These are phyloP conservation scores for Pentamera pediparva DNA, from an alignment of 53 echinoderm and acorn worm genomes.

Conservation along the genomic window DNA sequence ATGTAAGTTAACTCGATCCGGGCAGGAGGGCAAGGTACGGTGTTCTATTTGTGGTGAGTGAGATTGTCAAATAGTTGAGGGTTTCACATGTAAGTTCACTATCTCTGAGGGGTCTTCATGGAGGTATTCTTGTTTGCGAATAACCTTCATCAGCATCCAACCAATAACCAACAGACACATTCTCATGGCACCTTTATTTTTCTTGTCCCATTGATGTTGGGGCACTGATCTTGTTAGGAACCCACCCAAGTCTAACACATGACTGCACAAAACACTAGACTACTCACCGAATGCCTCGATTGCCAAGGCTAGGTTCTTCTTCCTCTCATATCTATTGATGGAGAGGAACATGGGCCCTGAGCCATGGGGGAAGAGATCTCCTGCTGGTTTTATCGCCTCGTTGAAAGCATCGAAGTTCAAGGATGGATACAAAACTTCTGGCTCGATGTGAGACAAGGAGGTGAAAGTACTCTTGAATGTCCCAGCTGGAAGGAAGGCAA, in stretches of 20 bases:
- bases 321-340: conserved; percentile 94
- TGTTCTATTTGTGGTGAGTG: too few relatives aligned
- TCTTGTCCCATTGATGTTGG: too few relatives aligned
- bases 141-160: too few relatives aligned
- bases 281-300: conserved; percentile 71
- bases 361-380: conserved; percentile 65
- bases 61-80: too few relatives aligned
- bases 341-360: conserved; percentile 70
- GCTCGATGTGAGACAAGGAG: conserved; percentile 60
- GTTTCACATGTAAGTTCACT: too few relatives aligned
- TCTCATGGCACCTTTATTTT: too few relatives aligned
- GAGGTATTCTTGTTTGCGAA: too few relatives aligned
- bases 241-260: background rate
- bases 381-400: conserved; percentile 49
- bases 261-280: background rate
- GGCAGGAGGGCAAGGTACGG: too few relatives aligned
- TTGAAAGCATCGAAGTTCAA: conserved; percentile 90
- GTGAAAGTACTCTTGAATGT: conserved; percentile 90
- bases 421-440: conserved; percentile 95
- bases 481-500: conserved; percentile 40
- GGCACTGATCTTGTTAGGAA: too few relatives aligned
- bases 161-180: too few relatives aligned
- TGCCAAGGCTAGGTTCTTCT: conserved; percentile 86
- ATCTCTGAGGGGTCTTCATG: too few relatives aligned
- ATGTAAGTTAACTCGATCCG: too few relatives aligned